A percentile compares a stretch with the other conserved stretches of the same genome.
These are phyloP conservation scores for Otis tarda DNA, from an alignment of 2,113 vertebrate species.

Conservation along the genomic window DNA sequence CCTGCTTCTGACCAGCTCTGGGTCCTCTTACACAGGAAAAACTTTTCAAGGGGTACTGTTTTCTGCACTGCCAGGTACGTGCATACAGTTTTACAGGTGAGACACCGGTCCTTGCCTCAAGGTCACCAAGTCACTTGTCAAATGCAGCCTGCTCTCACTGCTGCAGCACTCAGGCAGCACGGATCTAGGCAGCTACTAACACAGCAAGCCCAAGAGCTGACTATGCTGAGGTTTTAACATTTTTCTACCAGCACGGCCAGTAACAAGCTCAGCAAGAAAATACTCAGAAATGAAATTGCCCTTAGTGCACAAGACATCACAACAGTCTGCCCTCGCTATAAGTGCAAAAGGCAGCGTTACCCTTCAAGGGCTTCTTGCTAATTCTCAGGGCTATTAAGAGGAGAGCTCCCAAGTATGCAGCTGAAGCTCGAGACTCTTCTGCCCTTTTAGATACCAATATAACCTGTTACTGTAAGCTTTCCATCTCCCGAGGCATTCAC, in stretches of 20 bases:
- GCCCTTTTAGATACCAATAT: neutral
- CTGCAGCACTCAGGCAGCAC: neutral
- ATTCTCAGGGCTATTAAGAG: neutral
- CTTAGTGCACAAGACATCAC: neutral
- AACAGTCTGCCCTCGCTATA: neutral
- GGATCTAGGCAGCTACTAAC: neutral
- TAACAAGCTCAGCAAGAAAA: neutral
- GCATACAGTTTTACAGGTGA: neutral
- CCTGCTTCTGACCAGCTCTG: neutral
- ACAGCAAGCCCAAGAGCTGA: fast-evolving
- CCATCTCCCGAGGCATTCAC: neutral
- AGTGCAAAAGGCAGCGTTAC: neutral
- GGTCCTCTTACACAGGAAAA: neutral
- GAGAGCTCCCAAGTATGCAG: neutral
- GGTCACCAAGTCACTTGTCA: neutral
- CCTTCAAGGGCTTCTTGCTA: neutral
- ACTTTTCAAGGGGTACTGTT: neutral
- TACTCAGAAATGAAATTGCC: neutral
- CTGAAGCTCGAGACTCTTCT: neutral
- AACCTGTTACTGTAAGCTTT: neutral
- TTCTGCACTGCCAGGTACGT: neutral
- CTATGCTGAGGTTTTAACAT: neutral
- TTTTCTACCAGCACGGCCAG: neutral
- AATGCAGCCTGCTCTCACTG: neutral
- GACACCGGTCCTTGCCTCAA: neutral